Conservation (phyloP, 2,888 invertebrate species). For the Chymomyza procnemis region DNA sequence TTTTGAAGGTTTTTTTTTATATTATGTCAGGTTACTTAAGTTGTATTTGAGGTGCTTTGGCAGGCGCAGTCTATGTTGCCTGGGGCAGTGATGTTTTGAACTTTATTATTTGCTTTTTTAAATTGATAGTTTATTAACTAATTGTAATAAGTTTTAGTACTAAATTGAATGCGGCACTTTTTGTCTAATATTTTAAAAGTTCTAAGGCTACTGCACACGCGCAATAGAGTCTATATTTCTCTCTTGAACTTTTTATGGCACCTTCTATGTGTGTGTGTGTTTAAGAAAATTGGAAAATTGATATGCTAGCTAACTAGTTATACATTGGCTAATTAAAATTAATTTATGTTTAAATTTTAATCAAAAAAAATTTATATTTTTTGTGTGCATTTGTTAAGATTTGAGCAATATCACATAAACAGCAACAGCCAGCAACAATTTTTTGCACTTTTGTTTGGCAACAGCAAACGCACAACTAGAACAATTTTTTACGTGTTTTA, state of each 20-base stretch:
- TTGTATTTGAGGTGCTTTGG: background rate
- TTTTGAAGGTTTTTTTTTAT: slow-evolving; percentile 33
- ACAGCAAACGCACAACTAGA: slow-evolving; percentile 11
- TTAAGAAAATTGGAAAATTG: slow-evolving; percentile 22
- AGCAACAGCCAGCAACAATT: too few relatives aligned
- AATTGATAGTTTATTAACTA: background rate
- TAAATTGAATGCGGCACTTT: slow-evolving; percentile 13
- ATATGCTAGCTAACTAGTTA: slow-evolving; percentile 36
- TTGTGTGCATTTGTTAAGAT: slow-evolving; percentile 17
- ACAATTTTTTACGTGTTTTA: slow-evolving; percentile 75
- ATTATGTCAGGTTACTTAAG: slow-evolving; percentile 1
- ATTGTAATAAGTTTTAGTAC: background rate
- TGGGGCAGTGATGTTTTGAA: background rate
- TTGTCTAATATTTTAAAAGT: background rate
- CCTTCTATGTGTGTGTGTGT: slow-evolving; percentile 29
- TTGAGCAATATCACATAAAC: slow-evolving; percentile 60
- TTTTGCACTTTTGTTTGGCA: slow-evolving; percentile 38
- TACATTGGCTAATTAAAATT: slow-evolving; percentile 39
- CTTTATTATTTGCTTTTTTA: background rate
- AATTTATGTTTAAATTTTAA: slow-evolving; percentile 25
- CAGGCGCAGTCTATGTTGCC: background rate
- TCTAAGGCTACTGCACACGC: slow-evolving; percentile 2
- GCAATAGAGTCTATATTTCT: background rate
- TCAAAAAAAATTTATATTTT: too few relatives aligned
- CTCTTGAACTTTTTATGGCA: slow-evolving; percentile 49